phyloP scores from a whole-genome alignment of 1,140 invertebrate species.

The Planococcus citri region DNA sequence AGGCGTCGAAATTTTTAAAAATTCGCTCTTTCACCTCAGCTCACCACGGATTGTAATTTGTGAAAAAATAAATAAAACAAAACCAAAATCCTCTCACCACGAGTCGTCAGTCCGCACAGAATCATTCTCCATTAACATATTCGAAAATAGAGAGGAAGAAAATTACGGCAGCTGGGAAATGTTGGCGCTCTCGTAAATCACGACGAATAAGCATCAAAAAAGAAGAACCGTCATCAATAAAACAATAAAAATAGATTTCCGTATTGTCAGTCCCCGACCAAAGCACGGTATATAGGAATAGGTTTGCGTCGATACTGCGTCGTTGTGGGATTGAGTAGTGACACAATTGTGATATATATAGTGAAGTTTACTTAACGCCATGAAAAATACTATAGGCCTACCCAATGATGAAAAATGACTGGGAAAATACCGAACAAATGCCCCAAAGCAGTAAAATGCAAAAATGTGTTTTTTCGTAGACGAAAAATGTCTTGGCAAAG shows the following conservation, averaged over 20 bases:
- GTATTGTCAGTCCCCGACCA: background rate
- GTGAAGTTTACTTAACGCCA: background rate
- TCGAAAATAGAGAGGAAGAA: too few relatives aligned
- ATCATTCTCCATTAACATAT: too few relatives aligned
- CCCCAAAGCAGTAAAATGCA: conserved; percentile 2
- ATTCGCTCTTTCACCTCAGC: too few relatives aligned
- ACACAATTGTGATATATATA: background rate
- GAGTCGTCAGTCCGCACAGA: too few relatives aligned
- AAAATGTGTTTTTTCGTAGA: conserved; percentile 7
- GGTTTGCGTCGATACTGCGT: background rate
- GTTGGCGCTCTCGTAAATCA: too few relatives aligned
- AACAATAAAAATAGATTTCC: conserved; percentile 8
- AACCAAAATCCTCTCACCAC: too few relatives aligned
- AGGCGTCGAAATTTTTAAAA: too few relatives aligned
- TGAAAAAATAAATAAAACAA: too few relatives aligned
- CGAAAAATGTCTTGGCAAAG: background rate
- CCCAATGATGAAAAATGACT: conserved; percentile 2
- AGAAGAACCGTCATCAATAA: background rate
- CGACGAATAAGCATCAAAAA: too few relatives aligned
- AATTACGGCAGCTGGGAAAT: too few relatives aligned
- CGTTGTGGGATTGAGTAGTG: background rate
- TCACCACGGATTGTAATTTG: too few relatives aligned
- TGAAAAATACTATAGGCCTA: background rate
- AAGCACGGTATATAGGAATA: background rate
- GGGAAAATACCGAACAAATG: background rate